Evolutionary conservation across 2,888 invertebrate species (phyloP), one percentile per base, ranked within the genome.

Genomic region (Catocala nupta): DNA sequence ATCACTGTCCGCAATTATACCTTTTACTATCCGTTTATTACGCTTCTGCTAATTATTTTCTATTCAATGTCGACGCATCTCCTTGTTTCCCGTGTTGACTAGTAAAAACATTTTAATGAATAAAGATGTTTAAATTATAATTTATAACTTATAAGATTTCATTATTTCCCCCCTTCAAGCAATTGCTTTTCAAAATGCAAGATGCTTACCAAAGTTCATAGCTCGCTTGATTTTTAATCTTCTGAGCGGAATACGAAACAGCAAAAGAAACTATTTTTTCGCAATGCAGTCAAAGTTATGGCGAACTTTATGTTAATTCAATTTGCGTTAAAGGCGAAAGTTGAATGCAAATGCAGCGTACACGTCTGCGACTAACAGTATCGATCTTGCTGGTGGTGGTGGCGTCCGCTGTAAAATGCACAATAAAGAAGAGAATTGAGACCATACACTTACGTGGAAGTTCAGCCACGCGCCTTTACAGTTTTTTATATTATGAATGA

Each of bases 351-450:
- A 71, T 67, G 65, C 68, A 58, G 59, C 48, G 61, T 67, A 73
- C 70, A 68, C 57, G 65, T 71, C 61, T 68, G 65, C 63, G 63
- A 72, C 72, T 65, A 75, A 67, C 71, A 64, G 73, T 83, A 83
- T 83, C 75, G 83, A 83, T 83, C 70, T 77, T 79, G 79, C 64
- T 70, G 71, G 62, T 71, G 69, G 61, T 68, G 77, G 74, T 71
- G 59, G 71, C 57, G 66, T 62, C 73, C 69, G 70, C 72, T 71
- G 70, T 78, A 75, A 78, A 78, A 77, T 68, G 68, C 65, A 73
- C 68, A 69, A 74, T 78, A 77, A 78, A 80, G 62, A 61, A 59
- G 53, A 57, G 51, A 52, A 61, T 62, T 70, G 52, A 71, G 66
- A 71, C 48, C 53, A 59, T 59, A 64, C 58, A 60, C 44, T 55